Base-by-base conservation (phyloP, 2,797 vertebrate species). In the Thripadectes ignobilis region DNA sequence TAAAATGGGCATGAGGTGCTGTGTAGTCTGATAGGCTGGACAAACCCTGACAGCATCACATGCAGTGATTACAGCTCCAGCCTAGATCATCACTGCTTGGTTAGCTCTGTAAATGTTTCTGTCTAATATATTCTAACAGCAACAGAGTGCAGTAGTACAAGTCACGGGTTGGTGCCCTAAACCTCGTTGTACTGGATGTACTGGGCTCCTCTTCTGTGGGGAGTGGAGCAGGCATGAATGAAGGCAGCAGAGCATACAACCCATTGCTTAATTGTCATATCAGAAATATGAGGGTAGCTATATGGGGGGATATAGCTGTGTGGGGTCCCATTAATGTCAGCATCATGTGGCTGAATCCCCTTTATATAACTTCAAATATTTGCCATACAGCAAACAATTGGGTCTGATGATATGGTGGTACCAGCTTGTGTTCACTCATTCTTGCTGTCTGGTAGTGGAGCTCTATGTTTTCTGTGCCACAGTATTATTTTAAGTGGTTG, bases 11-110 rank as follows among this genome's bases (percentile, higher is more conserved):
- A n/a, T 27, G 74, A 93, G 55, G 65, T 93, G 55, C 46, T 49
- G 39, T 96, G 23, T 81, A 74, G 89, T 84, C 75, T 88, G 81
- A 83, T 85, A 94, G 77, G 91, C 85, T 96, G 92, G 83, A 63
- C 30, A 73, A 82, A 51, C 80, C 94, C 72, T 4, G 23, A 34
- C 57, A 83, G 45, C 91, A 82, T 82, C n/a, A 5, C 49, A 87
- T 65, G 76, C 72, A 51, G 48, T 85, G 76, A 94, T 93, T 87
- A 24, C 45, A 94, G 67, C 48, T 74, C 14, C 62, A 84, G 65
- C 58, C 84, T 29, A 66, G 90, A 91, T 65, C 10, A 12, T 79
- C 66, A 24, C 82, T 93, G 89, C 78, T 92, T 92, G 75, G 91
- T 93, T 83, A 96, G 86, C 62, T 81, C n/a, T 68, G 78, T 16